These are phyloP conservation scores for Telenomus remus DNA, from an alignment of 1,140 invertebrate species.

Conservation along the genomic window DNA sequence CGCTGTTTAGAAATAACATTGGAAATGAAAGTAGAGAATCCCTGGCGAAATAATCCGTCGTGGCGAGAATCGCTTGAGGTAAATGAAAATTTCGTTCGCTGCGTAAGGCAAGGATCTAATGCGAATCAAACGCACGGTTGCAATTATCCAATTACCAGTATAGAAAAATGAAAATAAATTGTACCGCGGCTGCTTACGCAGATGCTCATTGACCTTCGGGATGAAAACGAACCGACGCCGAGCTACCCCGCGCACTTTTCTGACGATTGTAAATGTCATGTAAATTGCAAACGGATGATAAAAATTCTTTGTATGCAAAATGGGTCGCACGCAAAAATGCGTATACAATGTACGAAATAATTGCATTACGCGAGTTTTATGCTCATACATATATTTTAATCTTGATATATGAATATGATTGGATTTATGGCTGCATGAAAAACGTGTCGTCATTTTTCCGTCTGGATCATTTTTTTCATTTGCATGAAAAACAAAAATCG, in stretches of 20 bases:
- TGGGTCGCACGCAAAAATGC: constrained; percentile 27
- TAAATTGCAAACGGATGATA: constrained; percentile 27
- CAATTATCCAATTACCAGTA: constrained; percentile 68
- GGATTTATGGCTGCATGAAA: constrained; percentile 7
- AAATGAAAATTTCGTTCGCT: constrained; percentile 19
- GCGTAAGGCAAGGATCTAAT: constrained; percentile 16
- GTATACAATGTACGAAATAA: constrained; percentile 40
- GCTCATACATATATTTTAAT: constrained; percentile 28
- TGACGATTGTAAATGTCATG: constrained; percentile 50
- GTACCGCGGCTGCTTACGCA: constrained; percentile 36
- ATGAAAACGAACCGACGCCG: constrained; percentile 13
- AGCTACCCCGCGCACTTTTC: constrained; percentile 8
- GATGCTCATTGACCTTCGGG: constrained; percentile 52
- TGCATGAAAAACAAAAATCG: background rate
- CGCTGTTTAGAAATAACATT: constrained; percentile 13
- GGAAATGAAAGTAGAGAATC: constrained; percentile 20
- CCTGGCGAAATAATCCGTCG: constrained; percentile 14
- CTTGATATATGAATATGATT: constrained; percentile 18
- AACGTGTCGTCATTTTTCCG: background rate
- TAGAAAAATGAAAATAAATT: constrained; percentile 65
- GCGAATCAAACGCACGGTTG: constrained; percentile 20
- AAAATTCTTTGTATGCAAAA: constrained; percentile 51
- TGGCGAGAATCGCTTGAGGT: constrained; percentile 11
- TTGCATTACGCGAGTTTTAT: constrained; percentile 26
- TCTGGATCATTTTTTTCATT: too few species aligned